Evolutionary conservation across 2,797 vertebrate genomes (phyloP), one percentile per base, ranked within the genome.

Genomic region (Petrocephalus schoutedeni): DNA sequence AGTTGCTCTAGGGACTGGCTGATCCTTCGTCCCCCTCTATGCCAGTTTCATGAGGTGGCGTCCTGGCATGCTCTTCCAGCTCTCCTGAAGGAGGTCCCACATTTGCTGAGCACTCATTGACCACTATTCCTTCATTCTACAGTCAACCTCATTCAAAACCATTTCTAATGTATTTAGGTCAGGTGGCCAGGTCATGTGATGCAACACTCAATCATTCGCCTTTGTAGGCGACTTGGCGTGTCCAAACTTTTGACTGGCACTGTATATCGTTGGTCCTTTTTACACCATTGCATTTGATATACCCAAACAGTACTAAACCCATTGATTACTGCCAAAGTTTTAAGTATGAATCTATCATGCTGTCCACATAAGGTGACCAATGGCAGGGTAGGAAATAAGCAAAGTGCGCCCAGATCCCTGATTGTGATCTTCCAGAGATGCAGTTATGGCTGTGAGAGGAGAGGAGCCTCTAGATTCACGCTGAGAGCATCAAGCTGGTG

Each of bases 391-490:
- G n/a, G 19, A 67, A 86, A 85, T 56, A 51, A 64, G 14, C 23
- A 21, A 32, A 10, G 21, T 2, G 32, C 2, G 1, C n/a, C 56
- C 41, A 16, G 87, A 21, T 71, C 12, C 45, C 41, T 71, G 58
- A 71, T 64, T 67, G 77, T 23, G 58, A 71, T 49, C 23, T 7
- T 64, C 21, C 32, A 14, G 61, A 51, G 84, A 7, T 0, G 57
- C 77, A 14, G 36, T 51, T 49, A 57, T 45, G 80, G 80, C 53
- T 16, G 14, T 19, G 32, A 32, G 10, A n/a, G 59, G 85, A 86
- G 59, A 45, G 53, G 64, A 54, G 54, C 67, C 71, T 86, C 54
- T 64, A 86, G 85, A 64, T 74, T 86, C 87, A 85, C 19, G 85
- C 54, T 45, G 67, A 56, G 85, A 7, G 53, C 36, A 58, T 77